phyloP scores from a whole-genome alignment of 2,888 invertebrate species.

The Cheiracanthium punctorium region DNA sequence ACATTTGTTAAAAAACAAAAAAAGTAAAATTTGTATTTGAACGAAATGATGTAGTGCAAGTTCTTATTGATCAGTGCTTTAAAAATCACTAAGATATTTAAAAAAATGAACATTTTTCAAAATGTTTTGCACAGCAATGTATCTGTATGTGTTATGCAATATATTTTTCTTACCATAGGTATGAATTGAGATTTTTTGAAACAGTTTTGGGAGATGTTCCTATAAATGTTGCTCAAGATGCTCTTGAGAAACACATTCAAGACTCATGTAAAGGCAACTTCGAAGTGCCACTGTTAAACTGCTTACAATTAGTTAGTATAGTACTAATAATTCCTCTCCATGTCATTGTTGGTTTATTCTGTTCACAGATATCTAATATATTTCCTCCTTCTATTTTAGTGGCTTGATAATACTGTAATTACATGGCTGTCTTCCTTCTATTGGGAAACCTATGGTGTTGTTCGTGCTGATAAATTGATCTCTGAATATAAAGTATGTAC shows the following conservation, averaged over 20 bases:
- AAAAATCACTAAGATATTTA: no score
- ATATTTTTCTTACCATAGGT: conserved; percentile 5
- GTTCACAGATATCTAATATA: background rate
- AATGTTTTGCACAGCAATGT: no score
- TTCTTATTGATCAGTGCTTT: no score
- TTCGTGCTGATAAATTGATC: background rate
- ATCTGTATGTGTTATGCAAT: background rate
- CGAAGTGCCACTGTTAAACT: conserved; percentile 86
- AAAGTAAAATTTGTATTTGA: no score
- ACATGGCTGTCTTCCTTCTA: conserved; percentile 91
- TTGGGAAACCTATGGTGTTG: conserved; percentile 76
- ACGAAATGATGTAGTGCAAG: no score
- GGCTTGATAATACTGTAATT: conserved; percentile 90
- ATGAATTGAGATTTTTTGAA: conserved; percentile 69
- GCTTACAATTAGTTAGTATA: conserved; percentile 82
- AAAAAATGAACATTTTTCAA: no score
- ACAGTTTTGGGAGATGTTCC: conserved; percentile 71
- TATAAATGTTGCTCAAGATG: conserved; percentile 83
- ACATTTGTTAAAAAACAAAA: no score
- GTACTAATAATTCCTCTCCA: background rate
- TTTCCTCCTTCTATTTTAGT: conserved; percentile 78
- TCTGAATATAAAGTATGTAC: conserved; percentile 38
- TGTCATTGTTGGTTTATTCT: background rate
- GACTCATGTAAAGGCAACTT: conserved; percentile 90
- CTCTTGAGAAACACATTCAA: conserved; percentile 89